Conservation (phyloP, 2,797 vertebrate genomes). For the Danio tinwini region DNA sequence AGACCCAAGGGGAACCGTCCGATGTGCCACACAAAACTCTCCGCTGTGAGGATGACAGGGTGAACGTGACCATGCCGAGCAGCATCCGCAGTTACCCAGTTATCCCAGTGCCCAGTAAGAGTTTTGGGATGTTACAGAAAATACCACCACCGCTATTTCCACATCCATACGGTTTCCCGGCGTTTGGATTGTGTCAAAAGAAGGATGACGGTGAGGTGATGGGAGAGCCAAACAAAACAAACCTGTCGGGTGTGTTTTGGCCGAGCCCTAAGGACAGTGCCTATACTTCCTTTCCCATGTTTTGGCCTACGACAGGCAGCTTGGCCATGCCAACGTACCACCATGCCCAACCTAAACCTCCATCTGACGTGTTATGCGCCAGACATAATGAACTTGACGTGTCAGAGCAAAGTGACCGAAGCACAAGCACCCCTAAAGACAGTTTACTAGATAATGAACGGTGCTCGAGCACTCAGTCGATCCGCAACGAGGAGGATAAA, state of each 20-base stretch:
- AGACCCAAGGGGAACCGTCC: slow-evolving; percentile 65
- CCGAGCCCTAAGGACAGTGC: slow-evolving; percentile 84
- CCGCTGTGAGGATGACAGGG: slow-evolving; percentile 76
- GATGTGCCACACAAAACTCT: slow-evolving; percentile 79
- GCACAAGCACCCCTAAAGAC: slow-evolving; percentile 81
- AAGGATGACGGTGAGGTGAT: slow-evolving; percentile 83
- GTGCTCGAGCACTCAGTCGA: slow-evolving; percentile 82
- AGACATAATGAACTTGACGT: slow-evolving; percentile 76
- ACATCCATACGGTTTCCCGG: slow-evolving; percentile 92
- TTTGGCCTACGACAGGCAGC: slow-evolving; percentile 91
- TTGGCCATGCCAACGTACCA: slow-evolving; percentile 89
- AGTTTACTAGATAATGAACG: slow-evolving; percentile 77
- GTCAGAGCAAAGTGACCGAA: slow-evolving; percentile 80
- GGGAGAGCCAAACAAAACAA: slow-evolving; percentile 80
- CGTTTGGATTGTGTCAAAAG: slow-evolving; percentile 93
- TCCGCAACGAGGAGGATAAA: slow-evolving; percentile 81
- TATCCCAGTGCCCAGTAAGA: slow-evolving; percentile 95
- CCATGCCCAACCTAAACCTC: slow-evolving; percentile 84
- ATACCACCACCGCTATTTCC: slow-evolving; percentile 95
- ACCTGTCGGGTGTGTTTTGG: slow-evolving; percentile 88
- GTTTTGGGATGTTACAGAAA: slow-evolving; percentile 94
- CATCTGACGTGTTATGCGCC: slow-evolving; percentile 75
- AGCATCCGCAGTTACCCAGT: slow-evolving; percentile 90
- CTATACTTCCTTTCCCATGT: slow-evolving; percentile 93
- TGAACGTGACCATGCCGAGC: slow-evolving; percentile 68